A percentile compares a stretch with the other conserved stretches of the same genome.
Evolutionary conservation across 2,113 vertebrate genomes (phyloP).

Genomic region (Cepphus grylle): DNA sequence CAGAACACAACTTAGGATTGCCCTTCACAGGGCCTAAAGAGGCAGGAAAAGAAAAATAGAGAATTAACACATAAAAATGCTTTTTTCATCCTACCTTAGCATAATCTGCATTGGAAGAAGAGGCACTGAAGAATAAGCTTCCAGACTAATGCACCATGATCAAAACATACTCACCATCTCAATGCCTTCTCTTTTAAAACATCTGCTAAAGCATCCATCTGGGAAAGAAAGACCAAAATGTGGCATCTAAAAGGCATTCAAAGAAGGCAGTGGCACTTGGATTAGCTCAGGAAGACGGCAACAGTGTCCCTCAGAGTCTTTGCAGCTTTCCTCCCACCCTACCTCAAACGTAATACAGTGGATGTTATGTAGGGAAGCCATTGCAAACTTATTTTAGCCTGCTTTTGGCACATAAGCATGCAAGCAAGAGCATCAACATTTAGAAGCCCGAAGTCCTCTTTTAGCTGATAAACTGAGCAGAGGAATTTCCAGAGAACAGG

Average conservation of each 20-base stretch:
- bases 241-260: not conserved
- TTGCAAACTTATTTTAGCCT: not conserved
- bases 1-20: not conserved
- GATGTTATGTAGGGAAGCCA: not conserved
- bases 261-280: not conserved
- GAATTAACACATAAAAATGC: not conserved
- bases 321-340: not conserved
- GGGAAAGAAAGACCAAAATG: not conserved
- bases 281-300: not conserved
- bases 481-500: not conserved
- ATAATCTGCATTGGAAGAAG: not conserved
- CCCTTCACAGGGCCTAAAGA: not conserved
- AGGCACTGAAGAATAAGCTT: not conserved
- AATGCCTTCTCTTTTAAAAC: not conserved
- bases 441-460: not conserved
- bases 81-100: not conserved
- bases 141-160: not conserved
- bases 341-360: rapidly evolving
- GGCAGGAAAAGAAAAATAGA: not conserved
- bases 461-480: not conserved
- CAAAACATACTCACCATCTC: not conserved
- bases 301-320: not conserved
- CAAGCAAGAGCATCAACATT: not conserved
- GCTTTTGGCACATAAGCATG: not conserved
- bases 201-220: not conserved